Percentiles rank a stretch among this genome's conserved stretches.
phyloP scores from a whole-genome alignment of 2,113 vertebrate species.

The Spilogale gracilis region DNA sequence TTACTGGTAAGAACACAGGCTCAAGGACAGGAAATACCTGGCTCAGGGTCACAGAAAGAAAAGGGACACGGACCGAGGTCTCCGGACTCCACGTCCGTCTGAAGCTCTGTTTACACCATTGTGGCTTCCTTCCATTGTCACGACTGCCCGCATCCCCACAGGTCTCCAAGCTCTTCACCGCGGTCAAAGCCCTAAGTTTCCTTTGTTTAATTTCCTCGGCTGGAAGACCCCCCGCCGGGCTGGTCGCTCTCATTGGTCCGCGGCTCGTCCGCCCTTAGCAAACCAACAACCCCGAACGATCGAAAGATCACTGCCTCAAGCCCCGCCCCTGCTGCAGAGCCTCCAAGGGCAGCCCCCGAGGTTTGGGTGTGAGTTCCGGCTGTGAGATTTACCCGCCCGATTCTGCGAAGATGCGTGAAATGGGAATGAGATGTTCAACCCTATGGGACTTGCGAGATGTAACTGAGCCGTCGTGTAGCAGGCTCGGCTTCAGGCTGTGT shows the following conservation, averaged over 20 bases:
- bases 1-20: not conserved
- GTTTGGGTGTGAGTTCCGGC: not conserved
- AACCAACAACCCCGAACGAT: not conserved
- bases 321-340: not conserved
- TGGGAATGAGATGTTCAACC: not conserved
- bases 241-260: not conserved
- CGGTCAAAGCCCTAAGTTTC: not conserved
- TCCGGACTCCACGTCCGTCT: not conserved
- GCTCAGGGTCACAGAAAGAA: not conserved
- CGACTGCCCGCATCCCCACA: rapidly evolving
- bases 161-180: not conserved
- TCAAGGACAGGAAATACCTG: not conserved
- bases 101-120: not conserved
- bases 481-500: not conserved
- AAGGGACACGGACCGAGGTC: not conserved
- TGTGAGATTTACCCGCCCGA: not conserved
- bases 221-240: not conserved
- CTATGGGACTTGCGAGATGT: no score
- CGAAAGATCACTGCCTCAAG: not conserved
- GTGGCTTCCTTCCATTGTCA: not conserved
- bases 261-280: not conserved
- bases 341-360: not conserved
- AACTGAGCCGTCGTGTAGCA: not conserved
- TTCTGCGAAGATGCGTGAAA: not conserved
- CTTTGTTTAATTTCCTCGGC: not conserved